Evolutionary conservation across 2,888 invertebrate genomes (phyloP).

Genomic region (Xestia rhomboidea): DNA sequence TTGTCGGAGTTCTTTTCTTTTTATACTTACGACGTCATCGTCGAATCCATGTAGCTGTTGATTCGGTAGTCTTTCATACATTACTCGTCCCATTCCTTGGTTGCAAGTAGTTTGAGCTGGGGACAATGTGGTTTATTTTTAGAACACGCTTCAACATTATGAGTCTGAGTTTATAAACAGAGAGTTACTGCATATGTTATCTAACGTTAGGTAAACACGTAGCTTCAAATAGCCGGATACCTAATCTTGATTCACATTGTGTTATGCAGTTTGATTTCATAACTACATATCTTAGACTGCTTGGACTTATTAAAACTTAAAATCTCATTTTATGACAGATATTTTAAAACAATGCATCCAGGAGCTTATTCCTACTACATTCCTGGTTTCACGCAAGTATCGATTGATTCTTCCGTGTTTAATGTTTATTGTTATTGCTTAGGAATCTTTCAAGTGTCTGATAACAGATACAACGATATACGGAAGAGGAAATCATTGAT

Average conservation of each 20-base stretch:
- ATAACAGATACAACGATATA: conserved; percentile 14
- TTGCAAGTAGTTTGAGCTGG: conserved; percentile 97
- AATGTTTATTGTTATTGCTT: conserved; percentile 35
- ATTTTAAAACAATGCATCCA: background rate
- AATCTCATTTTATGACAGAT: background rate
- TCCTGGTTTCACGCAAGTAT: background rate
- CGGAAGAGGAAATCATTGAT: conserved; percentile 34
- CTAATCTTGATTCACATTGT: conserved; percentile 1
- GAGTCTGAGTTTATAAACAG: conserved; percentile 36
- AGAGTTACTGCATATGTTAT: conserved; percentile 28
- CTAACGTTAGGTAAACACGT: conserved; percentile 14
- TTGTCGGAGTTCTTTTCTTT: background rate
- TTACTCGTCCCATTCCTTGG: conserved; percentile 96
- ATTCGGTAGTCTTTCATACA: conserved; percentile 97
- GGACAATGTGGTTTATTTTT: conserved; percentile 59
- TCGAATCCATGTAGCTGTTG: conserved; percentile 97
- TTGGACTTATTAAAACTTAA: background rate
- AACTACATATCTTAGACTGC: background rate
- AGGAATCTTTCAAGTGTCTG: background rate
- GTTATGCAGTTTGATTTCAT: conserved; percentile 5
- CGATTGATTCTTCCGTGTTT: conserved; percentile 42
- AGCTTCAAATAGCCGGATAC: conserved; percentile 8
- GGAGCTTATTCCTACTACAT: background rate
- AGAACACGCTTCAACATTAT: conserved; percentile 14
- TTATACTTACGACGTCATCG: conserved; percentile 94